These are phyloP conservation scores for Pituophis catenifer DNA, from an alignment of 2,113 vertebrate species.

Conservation along the genomic window DNA sequence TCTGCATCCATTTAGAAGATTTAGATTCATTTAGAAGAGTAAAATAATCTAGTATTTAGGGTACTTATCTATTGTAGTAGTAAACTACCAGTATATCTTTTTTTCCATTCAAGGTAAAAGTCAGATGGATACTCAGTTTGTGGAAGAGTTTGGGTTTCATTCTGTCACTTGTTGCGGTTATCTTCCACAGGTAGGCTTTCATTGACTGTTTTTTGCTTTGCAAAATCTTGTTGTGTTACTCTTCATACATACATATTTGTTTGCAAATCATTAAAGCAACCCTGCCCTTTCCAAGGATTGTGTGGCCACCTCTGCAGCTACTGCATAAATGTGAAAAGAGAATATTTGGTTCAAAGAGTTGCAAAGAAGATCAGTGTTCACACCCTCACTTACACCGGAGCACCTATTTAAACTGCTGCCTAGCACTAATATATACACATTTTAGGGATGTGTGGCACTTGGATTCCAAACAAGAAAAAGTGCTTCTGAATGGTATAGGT, in stretches of 20 bases:
- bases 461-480: background rate
- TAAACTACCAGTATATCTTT: constrained; percentile 27
- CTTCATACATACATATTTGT: background rate
- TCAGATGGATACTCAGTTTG: constrained; percentile 63
- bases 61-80: background rate
- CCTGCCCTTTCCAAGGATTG: background rate
- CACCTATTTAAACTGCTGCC: background rate
- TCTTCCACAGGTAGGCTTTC: constrained; percentile 85
- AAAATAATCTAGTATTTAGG: background rate
- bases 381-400: background rate
- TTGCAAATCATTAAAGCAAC: background rate
- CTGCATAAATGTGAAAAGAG: background rate
- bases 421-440: background rate
- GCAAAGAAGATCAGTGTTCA: background rate
- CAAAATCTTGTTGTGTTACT: background rate
- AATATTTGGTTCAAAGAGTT: background rate
- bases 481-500: background rate
- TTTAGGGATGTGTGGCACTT: background rate
- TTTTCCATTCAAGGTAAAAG: constrained; percentile 64
- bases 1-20: background rate
- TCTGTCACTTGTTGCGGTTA: constrained; percentile 91
- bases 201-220: background rate
- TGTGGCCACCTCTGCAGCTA: background rate
- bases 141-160: constrained; percentile 86
- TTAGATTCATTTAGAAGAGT: background rate